Base-by-base conservation (phyloP, 30 jellyfish, hydroid and myxozoan species). In the Aurelia sp. region DNA sequence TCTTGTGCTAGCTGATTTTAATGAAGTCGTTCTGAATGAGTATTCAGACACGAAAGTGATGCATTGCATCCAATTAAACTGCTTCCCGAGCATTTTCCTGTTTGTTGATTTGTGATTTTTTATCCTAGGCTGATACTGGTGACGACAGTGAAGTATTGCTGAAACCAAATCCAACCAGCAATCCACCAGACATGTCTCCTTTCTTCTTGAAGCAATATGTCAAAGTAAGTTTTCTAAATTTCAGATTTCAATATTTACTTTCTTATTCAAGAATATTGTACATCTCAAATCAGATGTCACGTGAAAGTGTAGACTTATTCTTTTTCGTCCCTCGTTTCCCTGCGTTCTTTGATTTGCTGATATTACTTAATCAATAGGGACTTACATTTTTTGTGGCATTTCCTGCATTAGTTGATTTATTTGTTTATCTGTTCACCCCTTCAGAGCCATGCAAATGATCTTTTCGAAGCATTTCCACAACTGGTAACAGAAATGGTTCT, bases 361-460 rank as follows among this genome's bases (percentile, higher is more conserved):
- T 27, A 27, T 27, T 2, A 27, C 33, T 27, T 27, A 2, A 27
- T 27, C 33, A 0, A 2, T 27, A 27, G 33, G 33, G 33, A 27
- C 33, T 27, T 59, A 13, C 33, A 0, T 12, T 59, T 59, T 13
- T 18, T 59, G 24, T 3, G 3, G 24, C 13, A 4, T 5, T 3
- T 13, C 69, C 30, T 11, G 24, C 16, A 72, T 72, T 72, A 3
- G 10, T 72, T 72, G n/a, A 72, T 35, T 72, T 18, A 40, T 72
- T 72, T 4, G 13, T 12, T 72, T 38, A 59, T 59, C 3, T 59
- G 12, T 59, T 59, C 31, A 59, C 12, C 13, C 16, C 10, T 41
- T n/a, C 57, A 95, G 99, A 95, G 99, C 70, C 99, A 95, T 76
- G 99, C 97, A 47, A 72, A 70, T 35, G 99, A 95, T 86, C 72